Percentiles rank a stretch among this genome's conserved stretches.
These are phyloP conservation scores for Tympanoctomys barrerae DNA, from an alignment of 2,797 vertebrate genomes.

Conservation along the genomic window DNA sequence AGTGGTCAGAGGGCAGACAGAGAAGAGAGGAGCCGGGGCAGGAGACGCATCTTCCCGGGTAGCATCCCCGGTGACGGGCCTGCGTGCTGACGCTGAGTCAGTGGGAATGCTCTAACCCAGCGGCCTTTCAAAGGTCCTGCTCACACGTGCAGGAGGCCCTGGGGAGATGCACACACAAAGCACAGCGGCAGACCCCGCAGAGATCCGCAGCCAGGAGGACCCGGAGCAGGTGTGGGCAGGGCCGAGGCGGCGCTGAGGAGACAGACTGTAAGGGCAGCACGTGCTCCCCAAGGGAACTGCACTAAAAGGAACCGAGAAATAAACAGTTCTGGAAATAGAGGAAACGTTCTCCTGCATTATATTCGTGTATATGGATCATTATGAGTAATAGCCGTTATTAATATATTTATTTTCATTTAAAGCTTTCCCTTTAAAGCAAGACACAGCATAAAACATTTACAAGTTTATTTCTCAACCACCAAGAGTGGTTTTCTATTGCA, in stretches of 20 bases:
- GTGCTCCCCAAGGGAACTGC: background rate
- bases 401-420: background rate
- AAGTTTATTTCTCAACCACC: background rate
- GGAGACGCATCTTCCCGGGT: background rate
- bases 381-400: too few species aligned
- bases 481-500: background rate
- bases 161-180: background rate
- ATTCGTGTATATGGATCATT: background rate
- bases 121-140: background rate
- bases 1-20: background rate
- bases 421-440: background rate
- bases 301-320: background rate
- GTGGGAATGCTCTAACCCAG: background rate
- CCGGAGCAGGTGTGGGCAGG: background rate
- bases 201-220: too few species aligned
- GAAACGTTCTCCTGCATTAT: background rate
- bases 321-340: background rate
- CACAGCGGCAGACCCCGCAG: background rate
- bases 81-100: background rate
- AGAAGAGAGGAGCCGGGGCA: background rate
- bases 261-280: background rate
- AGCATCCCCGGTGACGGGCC: background rate
- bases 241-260: too few species aligned
- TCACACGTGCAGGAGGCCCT: background rate
- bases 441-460: background rate